phyloP scores from a whole-genome alignment of 2,888 invertebrate genomes.

The Sericinus montela region DNA sequence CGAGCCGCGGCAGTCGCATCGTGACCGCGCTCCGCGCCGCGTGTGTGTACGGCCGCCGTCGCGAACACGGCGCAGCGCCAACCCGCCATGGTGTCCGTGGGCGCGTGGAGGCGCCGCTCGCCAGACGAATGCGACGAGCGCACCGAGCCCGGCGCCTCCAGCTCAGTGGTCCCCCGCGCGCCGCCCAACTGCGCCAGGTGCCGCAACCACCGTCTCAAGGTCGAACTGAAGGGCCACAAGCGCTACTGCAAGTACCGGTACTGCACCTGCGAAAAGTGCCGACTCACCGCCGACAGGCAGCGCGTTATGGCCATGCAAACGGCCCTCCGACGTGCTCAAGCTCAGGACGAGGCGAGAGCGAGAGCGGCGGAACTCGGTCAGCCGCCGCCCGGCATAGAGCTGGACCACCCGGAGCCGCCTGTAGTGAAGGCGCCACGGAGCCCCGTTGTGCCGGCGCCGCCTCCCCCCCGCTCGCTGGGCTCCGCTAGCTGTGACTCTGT shows the following conservation, averaged over 20 bases:
- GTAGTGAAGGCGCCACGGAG: slow-evolving; percentile 67
- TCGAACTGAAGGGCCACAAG: slow-evolving; percentile 94
- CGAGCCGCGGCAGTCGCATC: slow-evolving; percentile 57
- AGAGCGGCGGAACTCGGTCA: slow-evolving; percentile 64
- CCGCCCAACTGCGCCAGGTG: slow-evolving; percentile 96
- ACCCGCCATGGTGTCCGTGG: slow-evolving; percentile 66
- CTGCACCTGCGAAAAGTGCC: slow-evolving; percentile 93
- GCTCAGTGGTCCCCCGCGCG: slow-evolving; percentile 84
- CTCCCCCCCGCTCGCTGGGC: slow-evolving; percentile 54
- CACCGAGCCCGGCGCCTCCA: slow-evolving; percentile 69
- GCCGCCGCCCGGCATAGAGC: slow-evolving; percentile 57
- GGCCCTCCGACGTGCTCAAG: slow-evolving; percentile 89
- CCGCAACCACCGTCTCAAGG: slow-evolving; percentile 93
- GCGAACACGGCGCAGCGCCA: slow-evolving; percentile 44
- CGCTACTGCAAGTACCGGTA: slow-evolving; percentile 92
- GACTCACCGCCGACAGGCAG: slow-evolving; percentile 91
- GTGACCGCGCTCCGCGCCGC: slow-evolving; percentile 69
- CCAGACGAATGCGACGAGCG: slow-evolving; percentile 71
- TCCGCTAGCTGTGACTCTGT: slow-evolving; percentile 66
- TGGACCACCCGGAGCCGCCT: slow-evolving; percentile 69
- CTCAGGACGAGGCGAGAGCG: slow-evolving; percentile 87
- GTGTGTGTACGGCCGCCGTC: slow-evolving; percentile 26
- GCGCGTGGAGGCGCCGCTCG: slow-evolving; percentile 70
- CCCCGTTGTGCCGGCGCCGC: slow-evolving; percentile 48
- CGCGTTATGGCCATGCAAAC: slow-evolving; percentile 94